Base-by-base conservation (phyloP, 2,888 invertebrate genomes). In the Emesis russula region DNA sequence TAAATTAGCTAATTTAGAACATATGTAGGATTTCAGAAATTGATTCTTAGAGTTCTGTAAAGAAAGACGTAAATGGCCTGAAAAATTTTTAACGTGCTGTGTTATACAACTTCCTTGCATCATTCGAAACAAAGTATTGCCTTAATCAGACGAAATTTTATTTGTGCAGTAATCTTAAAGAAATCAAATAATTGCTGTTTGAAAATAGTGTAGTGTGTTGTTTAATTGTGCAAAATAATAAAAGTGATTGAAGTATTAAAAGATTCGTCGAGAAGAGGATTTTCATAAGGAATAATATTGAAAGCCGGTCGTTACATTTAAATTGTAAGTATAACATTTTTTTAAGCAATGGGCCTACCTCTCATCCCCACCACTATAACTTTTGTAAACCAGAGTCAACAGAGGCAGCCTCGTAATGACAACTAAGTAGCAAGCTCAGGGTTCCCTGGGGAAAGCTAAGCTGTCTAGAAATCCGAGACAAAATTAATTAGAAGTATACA, bases 91-190 rank as follows among this genome's bases (percentile, higher is more conserved):
- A 1, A 36, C 36, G 68, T 5, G n/a, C 36, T 33, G 31, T 70
- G 13, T 70, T 31, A 66, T 66, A 11, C 33, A 15, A 70, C n/a
- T 70, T 70, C 96, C 96, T 96, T 97, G 96, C 97, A 97, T 96
- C 96, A 97, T 97, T 97, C 95, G 94, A 95, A 95, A 95, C 90
- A 95, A 96, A 96, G 96, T 96, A 96, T 86, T 87, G 85, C 84
- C 58, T 80, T 82, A 76, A 90, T 81, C 85, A 89, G 94, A 83
- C 88, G 88, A 85, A 87, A 68, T 73, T 92, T 85, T 33, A 85
- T 85, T 89, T 76, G 25, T 31, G 31, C 44, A 33, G 18, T 68
- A 48, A 53, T 77, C 25, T 44, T 31, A 38, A 58, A 4, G 18
- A n/a, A 58, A 58, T 58, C 18, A 58, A 58, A 58, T 58, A 58